Conservation (phyloP, 1,140 invertebrate species). For the Sarcophaga peregrina region DNA sequence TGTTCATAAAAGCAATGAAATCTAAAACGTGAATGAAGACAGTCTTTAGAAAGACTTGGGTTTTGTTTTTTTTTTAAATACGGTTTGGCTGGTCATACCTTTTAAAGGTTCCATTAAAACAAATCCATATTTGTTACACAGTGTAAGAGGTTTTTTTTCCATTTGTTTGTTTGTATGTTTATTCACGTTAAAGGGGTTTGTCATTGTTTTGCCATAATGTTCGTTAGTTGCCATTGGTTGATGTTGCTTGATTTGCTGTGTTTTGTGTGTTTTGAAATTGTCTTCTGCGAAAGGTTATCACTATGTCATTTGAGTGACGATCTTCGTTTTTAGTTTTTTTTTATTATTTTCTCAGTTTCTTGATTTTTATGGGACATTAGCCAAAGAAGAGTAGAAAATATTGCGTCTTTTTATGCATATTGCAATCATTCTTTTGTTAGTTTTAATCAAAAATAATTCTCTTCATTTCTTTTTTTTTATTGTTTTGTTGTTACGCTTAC, state of each 20-base stretch:
- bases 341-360: not conserved
- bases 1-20: too few species aligned
- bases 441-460: too few species aligned
- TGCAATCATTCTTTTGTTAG: not conserved
- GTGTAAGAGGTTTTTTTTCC: not conserved
- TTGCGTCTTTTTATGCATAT: not conserved
- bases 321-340: not conserved
- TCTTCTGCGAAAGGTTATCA: not conserved
- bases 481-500: not conserved
- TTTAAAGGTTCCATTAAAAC: too few species aligned
- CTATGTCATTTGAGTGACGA: not conserved
- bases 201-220: slow-evolving; percentile 2
- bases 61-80: too few species aligned
- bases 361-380: too few species aligned
- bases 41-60: too few species aligned
- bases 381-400: not conserved
- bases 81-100: too few species aligned
- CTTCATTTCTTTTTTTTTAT: too few species aligned
- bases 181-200: slow-evolving; percentile 1
- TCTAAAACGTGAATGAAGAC: too few species aligned
- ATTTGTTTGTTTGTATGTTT: too few species aligned
- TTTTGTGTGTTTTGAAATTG: not conserved
- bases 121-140: not conserved
- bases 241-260: not conserved
- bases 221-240: not conserved